Percentiles rank a stretch among this genome's conserved stretches.
phyloP scores from a whole-genome alignment of 2,888 invertebrate species.

The Orthosia cruda region DNA sequence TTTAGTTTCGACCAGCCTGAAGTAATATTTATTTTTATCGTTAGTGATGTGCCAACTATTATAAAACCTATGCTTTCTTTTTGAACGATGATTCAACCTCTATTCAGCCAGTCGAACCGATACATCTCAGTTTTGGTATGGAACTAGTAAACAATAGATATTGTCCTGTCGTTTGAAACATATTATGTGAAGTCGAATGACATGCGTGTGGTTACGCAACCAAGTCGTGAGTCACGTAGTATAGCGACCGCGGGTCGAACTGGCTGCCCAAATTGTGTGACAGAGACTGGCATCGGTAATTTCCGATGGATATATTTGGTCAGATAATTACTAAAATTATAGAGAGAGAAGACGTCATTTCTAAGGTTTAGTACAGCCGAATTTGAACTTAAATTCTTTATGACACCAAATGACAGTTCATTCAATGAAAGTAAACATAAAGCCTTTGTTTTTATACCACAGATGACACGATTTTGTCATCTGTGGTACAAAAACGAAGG shows the following conservation, averaged over 20 bases:
- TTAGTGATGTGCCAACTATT: not conserved
- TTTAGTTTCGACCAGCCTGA: not conserved
- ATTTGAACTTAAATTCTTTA: not conserved
- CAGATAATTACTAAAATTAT: constrained; percentile 5
- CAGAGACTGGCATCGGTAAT: constrained; percentile 45
- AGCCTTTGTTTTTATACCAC: not conserved
- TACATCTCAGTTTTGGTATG: constrained; percentile 33
- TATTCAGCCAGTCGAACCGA: constrained; percentile 30
- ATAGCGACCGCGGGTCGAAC: constrained; percentile 49
- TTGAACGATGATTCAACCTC: constrained; percentile 32
- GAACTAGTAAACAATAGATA: constrained; percentile 62
- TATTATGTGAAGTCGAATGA: constrained; percentile 69
- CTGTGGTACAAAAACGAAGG: constrained; percentile 7
- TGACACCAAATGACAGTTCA: not conserved
- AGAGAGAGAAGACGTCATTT: not conserved
- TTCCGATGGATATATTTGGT: constrained; percentile 37
- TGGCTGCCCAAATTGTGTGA: constrained; percentile 54
- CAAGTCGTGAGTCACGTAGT: constrained; percentile 71
- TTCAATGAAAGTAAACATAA: not conserved
- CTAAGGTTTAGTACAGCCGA: not conserved
- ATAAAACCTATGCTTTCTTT: constrained; percentile 23
- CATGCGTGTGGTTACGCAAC: constrained; percentile 70
- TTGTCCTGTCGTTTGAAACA: constrained; percentile 67
- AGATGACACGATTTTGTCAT: not conserved
- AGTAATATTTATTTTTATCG: not conserved